Percentiles rank a stretch among this genome's conserved stretches.
phyloP scores from a whole-genome alignment of 1,140 invertebrate genomes.

The Drosophila equinoxialis region DNA sequence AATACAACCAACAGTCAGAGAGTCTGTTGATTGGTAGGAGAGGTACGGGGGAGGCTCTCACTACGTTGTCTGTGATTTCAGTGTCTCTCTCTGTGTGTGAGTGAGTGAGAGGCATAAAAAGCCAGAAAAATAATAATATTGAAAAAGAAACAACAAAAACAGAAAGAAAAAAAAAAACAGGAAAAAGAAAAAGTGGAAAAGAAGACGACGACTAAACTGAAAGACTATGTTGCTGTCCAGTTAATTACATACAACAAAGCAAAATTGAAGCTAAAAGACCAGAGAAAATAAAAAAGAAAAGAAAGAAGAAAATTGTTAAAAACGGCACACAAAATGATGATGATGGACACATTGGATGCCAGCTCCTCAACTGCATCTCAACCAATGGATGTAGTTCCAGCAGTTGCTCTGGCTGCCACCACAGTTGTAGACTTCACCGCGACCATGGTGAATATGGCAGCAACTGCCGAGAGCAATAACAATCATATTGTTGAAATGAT shows the following conservation, averaged over 20 bases:
- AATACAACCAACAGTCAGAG: slow-evolving; percentile 40
- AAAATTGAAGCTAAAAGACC: slow-evolving; percentile 65
- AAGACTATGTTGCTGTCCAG: slow-evolving; percentile 57
- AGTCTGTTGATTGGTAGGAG: slow-evolving; percentile 3
- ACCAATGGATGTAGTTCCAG: slow-evolving; percentile 73
- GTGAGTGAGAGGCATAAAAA: slow-evolving; percentile 56
- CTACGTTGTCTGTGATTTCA: slow-evolving; percentile 64
- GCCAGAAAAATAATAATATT: slow-evolving; percentile 75
- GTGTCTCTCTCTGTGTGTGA: slow-evolving; percentile 31
- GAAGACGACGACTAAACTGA: slow-evolving; percentile 46
- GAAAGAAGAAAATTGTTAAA: slow-evolving; percentile 37
- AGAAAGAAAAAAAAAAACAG: slow-evolving; percentile 46
- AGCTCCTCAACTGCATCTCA: slow-evolving; percentile 30
- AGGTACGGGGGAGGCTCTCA: slow-evolving; percentile 59
- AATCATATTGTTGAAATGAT: slow-evolving; percentile 73
- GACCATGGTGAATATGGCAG: slow-evolving; percentile 71
- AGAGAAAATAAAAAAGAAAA: slow-evolving; percentile 33
- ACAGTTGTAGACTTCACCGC: slow-evolving; percentile 67
- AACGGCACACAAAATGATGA: slow-evolving; percentile 70
- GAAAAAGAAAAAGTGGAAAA: slow-evolving; percentile 32
- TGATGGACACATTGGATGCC: slow-evolving; percentile 80
- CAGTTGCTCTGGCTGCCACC: slow-evolving; percentile 65
- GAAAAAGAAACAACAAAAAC: slow-evolving; percentile 67
- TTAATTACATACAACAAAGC: slow-evolving; percentile 73
- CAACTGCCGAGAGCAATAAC: slow-evolving; percentile 70